A percentile compares a stretch with the other conserved stretches of the same genome.
Conservation (phyloP, 2,888 invertebrate genomes). For the Philereme transversata region DNA sequence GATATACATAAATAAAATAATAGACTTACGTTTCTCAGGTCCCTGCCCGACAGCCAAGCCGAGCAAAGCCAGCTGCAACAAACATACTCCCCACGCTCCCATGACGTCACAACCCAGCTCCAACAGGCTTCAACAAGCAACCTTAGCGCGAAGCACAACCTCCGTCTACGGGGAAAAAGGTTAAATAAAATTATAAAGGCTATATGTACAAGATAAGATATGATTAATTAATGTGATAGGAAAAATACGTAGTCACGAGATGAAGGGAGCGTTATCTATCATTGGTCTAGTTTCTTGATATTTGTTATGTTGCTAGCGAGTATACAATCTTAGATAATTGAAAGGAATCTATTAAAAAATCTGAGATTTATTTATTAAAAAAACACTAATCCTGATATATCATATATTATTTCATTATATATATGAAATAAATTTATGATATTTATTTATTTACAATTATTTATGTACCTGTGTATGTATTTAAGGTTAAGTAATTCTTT, state of each 20-base stretch:
- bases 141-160: constrained; percentile 17
- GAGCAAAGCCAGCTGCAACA: constrained; percentile 50
- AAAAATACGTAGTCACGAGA: constrained; percentile 77
- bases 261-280: constrained; percentile 39
- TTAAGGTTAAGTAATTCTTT: too few species aligned
- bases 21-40: constrained; percentile 66
- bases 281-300: constrained; percentile 3
- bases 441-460: too few species aligned
- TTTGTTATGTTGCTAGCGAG: too few species aligned
- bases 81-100: constrained; percentile 46
- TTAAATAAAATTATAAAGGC: constrained; percentile 52
- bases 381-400: too few species aligned
- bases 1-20: constrained; percentile 1
- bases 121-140: constrained; percentile 9
- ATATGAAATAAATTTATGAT: too few species aligned
- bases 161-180: constrained; percentile 61
- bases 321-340: too few species aligned
- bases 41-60: constrained; percentile 55
- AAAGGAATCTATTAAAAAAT: too few species aligned
- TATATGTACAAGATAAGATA: constrained; percentile 59
- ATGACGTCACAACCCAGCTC: constrained; percentile 31
- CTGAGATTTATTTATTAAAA: too few species aligned
- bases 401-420: too few species aligned
- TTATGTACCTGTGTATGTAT: too few species aligned
- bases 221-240: constrained; percentile 72